These are phyloP conservation scores for Phrixothrix hirtus DNA, from an alignment of 2,888 invertebrate species.

Conservation along the genomic window DNA sequence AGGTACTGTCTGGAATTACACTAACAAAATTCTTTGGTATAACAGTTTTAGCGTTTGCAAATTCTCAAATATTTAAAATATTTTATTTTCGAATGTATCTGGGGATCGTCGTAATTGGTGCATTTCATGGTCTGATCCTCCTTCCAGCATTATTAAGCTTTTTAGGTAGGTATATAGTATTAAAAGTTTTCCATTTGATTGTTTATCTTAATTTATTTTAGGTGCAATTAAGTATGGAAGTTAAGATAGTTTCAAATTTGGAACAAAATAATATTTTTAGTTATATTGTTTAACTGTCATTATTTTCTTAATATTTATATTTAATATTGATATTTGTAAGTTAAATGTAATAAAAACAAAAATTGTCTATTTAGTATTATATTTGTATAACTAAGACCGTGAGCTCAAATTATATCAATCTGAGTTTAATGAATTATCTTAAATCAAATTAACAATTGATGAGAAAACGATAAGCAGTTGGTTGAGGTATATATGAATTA, in stretches of 20 bases:
- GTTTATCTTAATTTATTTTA: neutral
- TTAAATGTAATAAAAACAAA: too few relatives aligned
- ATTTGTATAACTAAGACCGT: too few relatives aligned
- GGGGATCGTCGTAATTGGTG: constrained; percentile 89
- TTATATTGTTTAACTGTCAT: neutral
- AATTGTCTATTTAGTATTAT: too few relatives aligned
- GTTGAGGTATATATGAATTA: too few relatives aligned
- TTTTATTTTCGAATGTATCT: constrained; percentile 98
- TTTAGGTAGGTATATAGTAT: constrained; percentile 14
- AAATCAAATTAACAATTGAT: too few relatives aligned
- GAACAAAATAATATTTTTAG: too few relatives aligned
- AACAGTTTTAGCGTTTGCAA: constrained; percentile 86
- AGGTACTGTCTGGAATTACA: constrained; percentile 93
- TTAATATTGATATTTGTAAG: too few relatives aligned
- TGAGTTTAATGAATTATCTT: too few relatives aligned
- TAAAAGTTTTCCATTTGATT: neutral
- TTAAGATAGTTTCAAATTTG: neutral
- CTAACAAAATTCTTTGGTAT: constrained; percentile 93
- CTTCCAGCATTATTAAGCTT: constrained; percentile 86
- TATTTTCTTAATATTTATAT: neutral
- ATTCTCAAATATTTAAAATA: constrained; percentile 87
- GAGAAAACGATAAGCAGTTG: too few relatives aligned
- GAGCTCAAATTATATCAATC: too few relatives aligned
- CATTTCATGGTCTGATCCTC: constrained; percentile 88
- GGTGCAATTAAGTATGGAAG: constrained; percentile 8